phyloP scores from a whole-genome alignment of 2,888 invertebrate species.

The Cotesia congregata region DNA sequence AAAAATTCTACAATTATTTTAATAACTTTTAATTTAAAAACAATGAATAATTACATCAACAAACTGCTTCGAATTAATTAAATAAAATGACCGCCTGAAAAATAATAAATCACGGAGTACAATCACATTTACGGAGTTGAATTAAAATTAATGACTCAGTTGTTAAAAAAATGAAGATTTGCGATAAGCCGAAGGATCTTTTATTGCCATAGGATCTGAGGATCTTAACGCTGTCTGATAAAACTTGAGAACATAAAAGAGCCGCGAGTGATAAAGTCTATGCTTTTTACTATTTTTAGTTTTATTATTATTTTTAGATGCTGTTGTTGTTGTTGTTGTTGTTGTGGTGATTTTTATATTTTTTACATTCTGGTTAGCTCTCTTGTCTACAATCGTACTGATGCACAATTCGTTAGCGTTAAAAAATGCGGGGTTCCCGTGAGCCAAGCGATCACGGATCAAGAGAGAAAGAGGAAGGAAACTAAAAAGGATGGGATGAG shows the following conservation, averaged over 20 bases:
- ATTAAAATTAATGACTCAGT: conserved; percentile 1
- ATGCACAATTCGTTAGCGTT: conserved; percentile 33
- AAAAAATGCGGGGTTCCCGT: conserved; percentile 39
- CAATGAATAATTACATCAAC: too few species aligned
- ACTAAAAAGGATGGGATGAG: conserved; percentile 45
- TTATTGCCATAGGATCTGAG: not conserved
- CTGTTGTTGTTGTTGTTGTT: not conserved
- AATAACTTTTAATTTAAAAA: not conserved
- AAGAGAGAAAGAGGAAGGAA: conserved; percentile 45
- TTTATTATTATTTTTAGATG: not conserved
- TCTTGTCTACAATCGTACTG: conserved; percentile 15
- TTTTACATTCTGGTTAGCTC: not conserved
- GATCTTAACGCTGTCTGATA: conserved; percentile 1
- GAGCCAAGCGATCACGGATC: conserved; percentile 40
- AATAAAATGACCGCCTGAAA: not conserved
- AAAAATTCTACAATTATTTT: not conserved
- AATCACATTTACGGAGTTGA: not conserved
- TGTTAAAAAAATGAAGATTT: not conserved
- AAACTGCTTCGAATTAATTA: not conserved
- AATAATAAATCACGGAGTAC: not conserved
- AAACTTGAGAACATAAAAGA: not conserved
- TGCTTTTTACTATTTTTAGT: not conserved
- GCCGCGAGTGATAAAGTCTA: conserved; percentile 1
- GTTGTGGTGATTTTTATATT: conserved; percentile 7
- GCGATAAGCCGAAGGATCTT: not conserved